phyloP scores from a whole-genome alignment of 1,140 invertebrate species.

The Trichonephila inaurata region DNA sequence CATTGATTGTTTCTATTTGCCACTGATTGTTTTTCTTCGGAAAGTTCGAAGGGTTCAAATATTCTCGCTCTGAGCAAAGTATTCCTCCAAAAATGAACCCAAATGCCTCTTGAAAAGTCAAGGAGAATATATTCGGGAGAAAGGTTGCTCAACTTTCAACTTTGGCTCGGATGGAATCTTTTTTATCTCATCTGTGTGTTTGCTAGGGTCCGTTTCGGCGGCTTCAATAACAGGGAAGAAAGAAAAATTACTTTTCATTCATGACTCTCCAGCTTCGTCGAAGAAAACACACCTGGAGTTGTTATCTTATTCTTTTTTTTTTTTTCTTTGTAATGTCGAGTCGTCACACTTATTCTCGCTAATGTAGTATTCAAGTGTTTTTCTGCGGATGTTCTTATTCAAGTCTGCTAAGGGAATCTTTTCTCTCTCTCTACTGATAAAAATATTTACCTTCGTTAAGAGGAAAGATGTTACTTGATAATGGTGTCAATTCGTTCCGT shows the following conservation, averaged over 20 bases:
- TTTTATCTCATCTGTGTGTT: background rate
- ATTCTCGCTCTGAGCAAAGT: background rate
- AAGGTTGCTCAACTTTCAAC: slow-evolving; percentile 59
- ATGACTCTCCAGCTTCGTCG: background rate
- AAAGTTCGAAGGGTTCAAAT: slow-evolving; percentile 51
- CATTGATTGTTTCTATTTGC: slow-evolving; percentile 50
- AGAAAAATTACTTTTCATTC: slow-evolving; percentile 23
- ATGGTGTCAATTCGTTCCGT: too few relatives aligned
- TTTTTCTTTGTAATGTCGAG: background rate
- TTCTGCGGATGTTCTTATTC: too few relatives aligned
- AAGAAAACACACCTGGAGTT: background rate
- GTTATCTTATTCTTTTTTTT: background rate
- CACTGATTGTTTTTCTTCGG: slow-evolving; percentile 30
- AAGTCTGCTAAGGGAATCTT: background rate
- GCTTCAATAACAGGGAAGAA: background rate
- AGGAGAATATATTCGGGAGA: background rate
- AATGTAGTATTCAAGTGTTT: too few relatives aligned
- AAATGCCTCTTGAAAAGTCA: background rate
- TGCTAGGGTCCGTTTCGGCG: background rate
- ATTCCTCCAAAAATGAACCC: background rate
- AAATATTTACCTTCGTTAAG: too few relatives aligned
- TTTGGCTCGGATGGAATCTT: background rate
- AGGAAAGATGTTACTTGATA: too few relatives aligned
- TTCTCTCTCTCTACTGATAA: background rate
- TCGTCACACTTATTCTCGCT: background rate